Conservation (phyloP, 2,888 invertebrate species). For the Cryptus viduatorius region DNA sequence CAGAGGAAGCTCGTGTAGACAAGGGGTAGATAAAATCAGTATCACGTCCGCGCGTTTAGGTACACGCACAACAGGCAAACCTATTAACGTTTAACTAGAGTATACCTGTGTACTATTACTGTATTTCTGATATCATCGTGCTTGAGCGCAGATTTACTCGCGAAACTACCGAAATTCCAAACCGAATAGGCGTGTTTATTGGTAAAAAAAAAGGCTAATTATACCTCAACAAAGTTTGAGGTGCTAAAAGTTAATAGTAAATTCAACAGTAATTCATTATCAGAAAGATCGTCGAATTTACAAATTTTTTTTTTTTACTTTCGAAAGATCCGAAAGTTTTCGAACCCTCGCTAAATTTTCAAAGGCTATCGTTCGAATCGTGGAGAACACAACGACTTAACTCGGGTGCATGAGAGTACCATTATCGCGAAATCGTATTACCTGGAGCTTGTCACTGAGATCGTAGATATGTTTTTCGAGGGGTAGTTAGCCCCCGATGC, state of each 20-base stretch:
- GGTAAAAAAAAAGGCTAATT: neutral
- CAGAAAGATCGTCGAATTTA: neutral
- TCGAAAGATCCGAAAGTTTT: neutral
- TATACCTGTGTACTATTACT: conserved; percentile 18
- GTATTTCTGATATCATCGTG: neutral
- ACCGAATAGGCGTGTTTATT: neutral
- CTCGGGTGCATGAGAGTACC: conserved; percentile 19
- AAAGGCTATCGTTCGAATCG: neutral
- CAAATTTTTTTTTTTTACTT: neutral
- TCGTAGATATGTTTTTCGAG: conserved; percentile 45
- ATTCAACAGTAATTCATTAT: no score
- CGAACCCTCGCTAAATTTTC: neutral
- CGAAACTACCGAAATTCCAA: neutral
- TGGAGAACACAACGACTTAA: conserved; percentile 40
- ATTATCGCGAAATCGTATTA: conserved; percentile 59
- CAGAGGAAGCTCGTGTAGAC: conserved; percentile 61
- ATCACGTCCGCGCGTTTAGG: conserved; percentile 76
- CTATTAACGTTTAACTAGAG: conserved; percentile 73
- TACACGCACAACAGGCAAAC: conserved; percentile 74
- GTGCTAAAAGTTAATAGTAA: no score
- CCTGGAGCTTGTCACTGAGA: conserved; percentile 55
- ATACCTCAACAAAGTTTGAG: no score
- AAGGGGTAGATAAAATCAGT: conserved; percentile 80
- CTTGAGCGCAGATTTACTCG: neutral
- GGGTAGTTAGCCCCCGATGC: conserved; percentile 45